Percentiles rank a stretch among this genome's conserved stretches.
Conservation (phyloP, 2,113 vertebrate genomes). For the Psammodynastes pulverulentus region DNA sequence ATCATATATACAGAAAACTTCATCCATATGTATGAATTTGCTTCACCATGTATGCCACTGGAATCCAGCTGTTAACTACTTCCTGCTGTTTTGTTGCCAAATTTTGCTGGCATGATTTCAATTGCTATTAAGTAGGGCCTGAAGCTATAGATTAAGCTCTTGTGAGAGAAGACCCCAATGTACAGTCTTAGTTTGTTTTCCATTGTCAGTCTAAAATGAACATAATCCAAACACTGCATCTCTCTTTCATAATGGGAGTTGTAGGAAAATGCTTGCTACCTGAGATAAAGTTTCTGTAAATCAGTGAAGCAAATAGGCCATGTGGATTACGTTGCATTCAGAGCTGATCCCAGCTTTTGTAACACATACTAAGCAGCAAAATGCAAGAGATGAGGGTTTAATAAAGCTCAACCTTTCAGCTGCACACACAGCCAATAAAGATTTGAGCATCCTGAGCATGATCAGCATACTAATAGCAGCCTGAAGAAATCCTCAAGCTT, state of each 20-base stretch:
- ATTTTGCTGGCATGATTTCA: background rate
- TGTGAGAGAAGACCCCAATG: background rate
- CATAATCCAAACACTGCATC: constrained; percentile 48
- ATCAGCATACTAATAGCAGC: constrained; percentile 62
- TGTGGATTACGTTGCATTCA: constrained; percentile 61
- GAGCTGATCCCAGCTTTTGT: constrained; percentile 58
- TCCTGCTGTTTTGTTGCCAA: background rate
- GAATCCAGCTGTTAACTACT: background rate
- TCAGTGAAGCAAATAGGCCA: constrained; percentile 50
- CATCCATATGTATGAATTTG: background rate
- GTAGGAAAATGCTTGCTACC: constrained; percentile 65
- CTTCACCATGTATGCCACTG: background rate
- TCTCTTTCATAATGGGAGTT: constrained; percentile 44
- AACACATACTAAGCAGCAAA: constrained; percentile 53
- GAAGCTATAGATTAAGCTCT: background rate
- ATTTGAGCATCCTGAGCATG: constrained; percentile 40
- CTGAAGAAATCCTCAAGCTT: constrained; percentile 48
- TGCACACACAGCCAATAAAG: constrained; percentile 53
- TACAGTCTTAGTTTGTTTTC: constrained; percentile 1
- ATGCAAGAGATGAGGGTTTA: constrained; percentile 44
- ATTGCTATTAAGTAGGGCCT: background rate
- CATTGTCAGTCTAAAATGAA: constrained; percentile 21
- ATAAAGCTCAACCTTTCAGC: constrained; percentile 54
- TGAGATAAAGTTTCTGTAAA: constrained; percentile 62
- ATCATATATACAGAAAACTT: constrained; percentile 1